A percentile compares a stretch with the other conserved stretches of the same genome.
These are phyloP conservation scores for Agrotis puta DNA, from an alignment of 2,888 invertebrate species.

Conservation along the genomic window DNA sequence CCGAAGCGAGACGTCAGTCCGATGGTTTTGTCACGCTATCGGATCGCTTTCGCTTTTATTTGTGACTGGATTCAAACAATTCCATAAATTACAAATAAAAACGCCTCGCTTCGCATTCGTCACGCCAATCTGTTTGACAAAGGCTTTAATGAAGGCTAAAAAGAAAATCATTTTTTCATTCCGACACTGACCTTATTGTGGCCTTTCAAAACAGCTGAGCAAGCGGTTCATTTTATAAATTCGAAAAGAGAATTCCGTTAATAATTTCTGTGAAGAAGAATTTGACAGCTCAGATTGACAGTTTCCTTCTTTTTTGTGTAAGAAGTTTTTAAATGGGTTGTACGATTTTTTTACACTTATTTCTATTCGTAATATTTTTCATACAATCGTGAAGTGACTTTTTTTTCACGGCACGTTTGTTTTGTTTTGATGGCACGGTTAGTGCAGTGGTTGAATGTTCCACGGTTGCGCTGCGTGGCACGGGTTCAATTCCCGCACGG, in stretches of 20 bases:
- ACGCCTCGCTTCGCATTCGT: too few species aligned
- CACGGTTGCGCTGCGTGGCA: too few species aligned
- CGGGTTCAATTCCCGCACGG: too few species aligned
- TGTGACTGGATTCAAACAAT: too few species aligned
- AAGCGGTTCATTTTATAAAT: constrained; percentile 9
- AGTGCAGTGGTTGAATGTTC: too few species aligned
- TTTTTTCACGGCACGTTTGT: too few species aligned
- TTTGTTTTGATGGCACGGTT: too few species aligned
- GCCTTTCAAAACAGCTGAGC: constrained; percentile 7
- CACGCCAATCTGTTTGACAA: too few species aligned
- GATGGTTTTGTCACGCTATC: too few species aligned
- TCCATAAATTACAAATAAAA: too few species aligned
- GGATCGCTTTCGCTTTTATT: too few species aligned
- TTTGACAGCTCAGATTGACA: constrained; percentile 24
- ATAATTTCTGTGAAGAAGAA: constrained; percentile 13
- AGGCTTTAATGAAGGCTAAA: neutral
- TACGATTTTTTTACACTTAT: neutral
- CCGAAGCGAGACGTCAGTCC: too few species aligned
- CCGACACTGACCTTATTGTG: constrained; percentile 1
- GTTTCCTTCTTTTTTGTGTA: constrained; percentile 4
- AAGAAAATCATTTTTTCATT: neutral
- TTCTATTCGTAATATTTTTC: neutral
- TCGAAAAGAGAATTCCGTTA: constrained; percentile 6
- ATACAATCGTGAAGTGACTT: neutral
- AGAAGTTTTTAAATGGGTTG: constrained; percentile 6